A percentile compares a stretch with the other conserved stretches of the same genome.
Conservation (phyloP, 2,797 vertebrate species). For the Eulemur mongoz region DNA sequence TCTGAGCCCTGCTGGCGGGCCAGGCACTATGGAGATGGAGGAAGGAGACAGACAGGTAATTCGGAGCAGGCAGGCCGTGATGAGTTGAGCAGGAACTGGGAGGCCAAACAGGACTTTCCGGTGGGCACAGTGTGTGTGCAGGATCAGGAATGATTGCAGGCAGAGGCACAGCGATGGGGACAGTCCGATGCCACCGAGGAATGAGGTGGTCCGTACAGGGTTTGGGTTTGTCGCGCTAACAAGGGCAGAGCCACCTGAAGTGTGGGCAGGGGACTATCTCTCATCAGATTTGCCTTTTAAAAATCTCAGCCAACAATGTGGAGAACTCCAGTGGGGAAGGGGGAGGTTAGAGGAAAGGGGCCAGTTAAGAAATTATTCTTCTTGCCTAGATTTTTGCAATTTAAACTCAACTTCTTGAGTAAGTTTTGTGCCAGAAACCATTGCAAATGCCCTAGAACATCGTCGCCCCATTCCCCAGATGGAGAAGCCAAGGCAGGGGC, state of each 20-base stretch:
- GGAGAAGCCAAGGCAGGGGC: neutral
- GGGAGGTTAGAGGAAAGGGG: neutral
- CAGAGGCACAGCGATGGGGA: neutral
- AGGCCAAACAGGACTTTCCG: neutral
- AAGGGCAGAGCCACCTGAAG: neutral
- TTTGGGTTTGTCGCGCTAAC: neutral
- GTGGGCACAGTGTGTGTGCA: accelerated
- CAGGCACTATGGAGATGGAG: neutral
- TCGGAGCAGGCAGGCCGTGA: neutral
- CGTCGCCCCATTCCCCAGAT: neutral
- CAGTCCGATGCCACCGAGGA: accelerated
- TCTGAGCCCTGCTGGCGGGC: neutral
- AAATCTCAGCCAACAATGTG: neutral
- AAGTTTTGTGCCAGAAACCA: neutral
- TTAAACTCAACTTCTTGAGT: neutral
- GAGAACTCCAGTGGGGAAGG: neutral
- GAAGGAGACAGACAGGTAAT: neutral
- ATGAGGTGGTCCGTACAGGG: neutral
- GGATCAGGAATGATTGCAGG: neutral
- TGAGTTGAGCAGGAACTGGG: neutral
- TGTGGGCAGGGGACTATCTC: no score
- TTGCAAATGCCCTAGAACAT: neutral
- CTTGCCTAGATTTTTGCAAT: neutral
- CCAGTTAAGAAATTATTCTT: neutral
- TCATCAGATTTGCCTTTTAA: neutral